Base-by-base conservation (phyloP, 2,888 invertebrate genomes). In the Petrolisthes manimaculis region DNA sequence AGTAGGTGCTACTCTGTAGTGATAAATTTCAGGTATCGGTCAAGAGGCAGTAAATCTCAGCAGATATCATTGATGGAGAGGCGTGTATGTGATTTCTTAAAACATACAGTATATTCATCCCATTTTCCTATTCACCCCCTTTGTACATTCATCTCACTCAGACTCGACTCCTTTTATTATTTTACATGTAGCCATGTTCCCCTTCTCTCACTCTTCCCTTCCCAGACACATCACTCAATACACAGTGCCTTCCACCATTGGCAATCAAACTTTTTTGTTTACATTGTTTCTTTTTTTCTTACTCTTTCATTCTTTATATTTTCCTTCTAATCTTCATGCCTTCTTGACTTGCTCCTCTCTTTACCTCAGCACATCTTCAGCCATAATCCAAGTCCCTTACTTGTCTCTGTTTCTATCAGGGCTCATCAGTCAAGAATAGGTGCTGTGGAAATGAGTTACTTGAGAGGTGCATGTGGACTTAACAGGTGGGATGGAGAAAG, bases 51-150 rank as follows among this genome's bases (percentile, higher is more conserved):
- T 0, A 37, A 37, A 37, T 37, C 37, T 37, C 37, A 0, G 37
- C 37, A 37, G 37, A 37, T 37, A 37, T 37, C 37, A 37, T 37
- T 37, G 37, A 37, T 37, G 37, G 37, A 37, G 37, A 37, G 37
- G 37, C 37, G 37, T 37, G 37, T 37, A 37, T 37, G 37, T 37
- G 37, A 37, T 37, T 37, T 37, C 2, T 37, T 37, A 37, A 37
- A 37, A 37, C 67, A 67, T 18, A 24, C 67, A 21, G 21, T 75
- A 9, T 14, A 24, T 4, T 24, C 37, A 55, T 75, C 18, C 55
- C 83, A 21, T 24, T 21, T 21, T 74, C 83, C 54, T 53, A n/a
- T 74, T 55, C 21, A 53, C 75, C 75, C 54, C 71, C 69, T 37
- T 14, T n/a, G 21, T 21, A 21, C 56, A 51, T 67, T 2, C 6